phyloP scores from a whole-genome alignment of 2,113 vertebrate species.

The Anarrhichthys ocellatus region DNA sequence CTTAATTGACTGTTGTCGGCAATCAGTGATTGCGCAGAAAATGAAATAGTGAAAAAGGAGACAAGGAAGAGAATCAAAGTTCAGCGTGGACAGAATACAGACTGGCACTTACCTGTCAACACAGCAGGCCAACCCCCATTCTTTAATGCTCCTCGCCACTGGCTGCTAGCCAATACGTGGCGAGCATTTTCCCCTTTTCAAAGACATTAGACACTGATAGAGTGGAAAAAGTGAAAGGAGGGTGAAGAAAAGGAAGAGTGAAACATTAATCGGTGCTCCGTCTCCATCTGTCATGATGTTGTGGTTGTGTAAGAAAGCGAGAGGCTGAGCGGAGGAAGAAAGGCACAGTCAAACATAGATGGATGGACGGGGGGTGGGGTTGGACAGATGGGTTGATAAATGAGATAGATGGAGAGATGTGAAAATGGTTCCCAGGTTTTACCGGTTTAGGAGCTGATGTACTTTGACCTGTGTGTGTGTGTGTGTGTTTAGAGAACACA shows the following conservation, averaged over 20 bases:
- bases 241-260: conserved; percentile 66
- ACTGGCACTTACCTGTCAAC: conserved; percentile 73
- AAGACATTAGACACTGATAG: conserved; percentile 74
- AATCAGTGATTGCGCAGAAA: conserved; percentile 16
- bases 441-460: conserved; percentile 46
- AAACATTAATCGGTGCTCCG: conserved; percentile 72
- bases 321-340: conserved; percentile 58
- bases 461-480: conserved; percentile 7
- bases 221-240: conserved; percentile 67
- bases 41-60: conserved; percentile 36
- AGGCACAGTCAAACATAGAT: conserved; percentile 72
- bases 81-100: conserved; percentile 26
- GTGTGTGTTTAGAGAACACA: conserved; percentile 32
- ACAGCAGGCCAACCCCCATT: conserved; percentile 50
- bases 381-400: conserved; percentile 68
- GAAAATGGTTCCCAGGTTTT: conserved; percentile 40
- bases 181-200: conserved; percentile 64
- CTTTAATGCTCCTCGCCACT: conserved; percentile 57
- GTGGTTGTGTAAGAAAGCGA: conserved; percentile 65
- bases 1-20: neutral
- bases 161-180: conserved; percentile 64
- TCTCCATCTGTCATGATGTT: conserved; percentile 75
- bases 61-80: conserved; percentile 59
- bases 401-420: conserved; percentile 55
- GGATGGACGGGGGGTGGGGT: conserved; percentile 61